Percentiles rank a stretch among this genome's conserved stretches.
Conservation (phyloP, 2,113 vertebrate genomes). For the Gopherus flavomarginatus region DNA sequence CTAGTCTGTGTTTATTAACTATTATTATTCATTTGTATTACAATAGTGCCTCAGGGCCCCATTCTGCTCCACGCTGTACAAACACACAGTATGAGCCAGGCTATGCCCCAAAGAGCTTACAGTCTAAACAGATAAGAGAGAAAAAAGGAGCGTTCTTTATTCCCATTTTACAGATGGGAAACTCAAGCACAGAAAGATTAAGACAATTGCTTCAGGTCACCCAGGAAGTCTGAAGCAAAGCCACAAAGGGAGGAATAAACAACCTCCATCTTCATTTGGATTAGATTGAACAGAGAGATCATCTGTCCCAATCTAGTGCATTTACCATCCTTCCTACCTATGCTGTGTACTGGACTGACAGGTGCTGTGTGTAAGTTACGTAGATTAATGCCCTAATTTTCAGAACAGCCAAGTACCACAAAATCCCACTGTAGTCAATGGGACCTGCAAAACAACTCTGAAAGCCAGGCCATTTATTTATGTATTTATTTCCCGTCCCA, state of each 20-base stretch:
- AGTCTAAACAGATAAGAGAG: neutral
- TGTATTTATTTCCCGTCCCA: neutral
- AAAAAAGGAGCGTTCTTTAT: neutral
- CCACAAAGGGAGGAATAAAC: neutral
- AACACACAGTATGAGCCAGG: neutral
- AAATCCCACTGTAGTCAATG: neutral
- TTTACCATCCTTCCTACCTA: accelerated
- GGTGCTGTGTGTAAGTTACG: neutral
- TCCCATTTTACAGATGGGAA: accelerated
- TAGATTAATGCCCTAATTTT: neutral
- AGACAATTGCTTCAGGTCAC: neutral
- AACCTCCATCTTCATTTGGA: too few relatives aligned
- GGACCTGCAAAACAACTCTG: neutral
- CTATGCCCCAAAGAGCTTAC: neutral
- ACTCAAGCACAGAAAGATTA: neutral
- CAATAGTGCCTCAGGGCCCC: neutral
- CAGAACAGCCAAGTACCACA: neutral
- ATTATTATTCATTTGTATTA: neutral
- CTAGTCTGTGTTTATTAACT: neutral
- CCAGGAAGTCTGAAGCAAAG: neutral
- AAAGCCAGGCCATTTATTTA: neutral
- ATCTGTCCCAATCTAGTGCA: accelerated
- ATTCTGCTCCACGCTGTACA: neutral
- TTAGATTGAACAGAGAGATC: neutral
- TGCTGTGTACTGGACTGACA: neutral